phyloP scores from a whole-genome alignment of 2,888 invertebrate genomes.

The Cheiracanthium punctorium region DNA sequence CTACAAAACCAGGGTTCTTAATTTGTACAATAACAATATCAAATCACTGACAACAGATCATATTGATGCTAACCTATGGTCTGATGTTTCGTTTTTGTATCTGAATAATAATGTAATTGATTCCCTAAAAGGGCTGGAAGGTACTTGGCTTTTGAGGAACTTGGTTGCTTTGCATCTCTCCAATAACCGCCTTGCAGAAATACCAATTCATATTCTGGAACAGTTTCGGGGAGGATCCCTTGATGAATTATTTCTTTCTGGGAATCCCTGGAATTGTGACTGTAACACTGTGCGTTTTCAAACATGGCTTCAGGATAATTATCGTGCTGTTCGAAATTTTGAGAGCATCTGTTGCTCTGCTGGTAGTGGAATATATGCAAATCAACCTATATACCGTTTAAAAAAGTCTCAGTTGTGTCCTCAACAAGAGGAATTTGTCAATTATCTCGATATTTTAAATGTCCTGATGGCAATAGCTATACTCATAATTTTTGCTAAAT shows the following conservation, averaged over 20 bases:
- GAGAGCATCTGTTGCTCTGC: slow-evolving; percentile 69
- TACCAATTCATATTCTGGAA: slow-evolving; percentile 71
- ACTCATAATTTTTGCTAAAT: slow-evolving; percentile 68
- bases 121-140: slow-evolving; percentile 69
- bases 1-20: slow-evolving; percentile 66
- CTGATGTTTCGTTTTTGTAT: slow-evolving; percentile 63
- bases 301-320: slow-evolving; percentile 70
- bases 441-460: slow-evolving; percentile 71
- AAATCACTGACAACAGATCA: slow-evolving; percentile 56
- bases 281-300: slow-evolving; percentile 72
- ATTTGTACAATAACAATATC: slow-evolving; percentile 69
- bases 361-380: slow-evolving; percentile 38
- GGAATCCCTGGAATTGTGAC: slow-evolving; percentile 72
- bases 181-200: slow-evolving; percentile 70
- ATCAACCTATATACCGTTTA: slow-evolving; percentile 64
- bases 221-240: slow-evolving; percentile 64
- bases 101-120: slow-evolving; percentile 71
- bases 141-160: slow-evolving; percentile 65
- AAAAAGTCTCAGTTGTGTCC: slow-evolving; percentile 71
- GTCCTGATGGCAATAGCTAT: slow-evolving; percentile 66
- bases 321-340: slow-evolving; percentile 67
- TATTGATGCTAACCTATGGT: slow-evolving; percentile 47
- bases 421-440: slow-evolving; percentile 61
- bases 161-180: slow-evolving; percentile 69
- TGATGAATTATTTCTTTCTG: slow-evolving; percentile 71